phyloP scores from a whole-genome alignment of 2,113 vertebrate genomes.

The Petaurus breviceps region DNA sequence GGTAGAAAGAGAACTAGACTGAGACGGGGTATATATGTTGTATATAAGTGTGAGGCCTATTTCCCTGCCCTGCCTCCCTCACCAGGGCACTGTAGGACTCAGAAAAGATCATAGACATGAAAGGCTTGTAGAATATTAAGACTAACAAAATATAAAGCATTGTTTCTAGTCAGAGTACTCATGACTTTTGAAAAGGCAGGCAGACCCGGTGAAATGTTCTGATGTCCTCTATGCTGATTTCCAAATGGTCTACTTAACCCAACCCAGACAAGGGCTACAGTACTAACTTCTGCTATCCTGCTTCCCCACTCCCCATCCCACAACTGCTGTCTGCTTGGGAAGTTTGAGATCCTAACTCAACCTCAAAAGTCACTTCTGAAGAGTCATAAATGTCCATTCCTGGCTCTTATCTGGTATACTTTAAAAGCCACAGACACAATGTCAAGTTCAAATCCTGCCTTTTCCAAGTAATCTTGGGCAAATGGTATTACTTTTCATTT shows the following conservation, averaged over 20 bases:
- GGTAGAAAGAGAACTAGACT: not conserved
- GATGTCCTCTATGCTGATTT: not conserved
- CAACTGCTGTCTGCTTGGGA: not conserved
- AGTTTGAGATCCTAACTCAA: not conserved
- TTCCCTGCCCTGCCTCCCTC: not conserved
- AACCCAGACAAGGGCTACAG: not conserved
- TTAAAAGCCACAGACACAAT: not conserved
- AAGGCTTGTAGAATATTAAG: not conserved
- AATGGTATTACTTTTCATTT: not conserved
- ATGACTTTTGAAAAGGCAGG: not conserved
- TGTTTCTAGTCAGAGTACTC: not conserved
- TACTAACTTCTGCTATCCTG: not conserved
- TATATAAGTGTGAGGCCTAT: not conserved
- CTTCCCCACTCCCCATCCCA: not conserved
- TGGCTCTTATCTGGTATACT: not conserved
- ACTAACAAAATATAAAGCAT: not conserved
- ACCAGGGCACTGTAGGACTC: not conserved
- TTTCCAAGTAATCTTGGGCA: not conserved
- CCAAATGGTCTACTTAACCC: not conserved
- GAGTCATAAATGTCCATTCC: not conserved
- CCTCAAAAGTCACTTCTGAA: not conserved
- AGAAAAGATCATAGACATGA: not conserved
- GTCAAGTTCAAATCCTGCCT: not conserved
- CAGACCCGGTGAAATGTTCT: not conserved
- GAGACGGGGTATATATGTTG: too few species aligned